These are phyloP conservation scores for Oryzaephilus surinamensis DNA, from an alignment of 1,140 invertebrate genomes.

Conservation along the genomic window DNA sequence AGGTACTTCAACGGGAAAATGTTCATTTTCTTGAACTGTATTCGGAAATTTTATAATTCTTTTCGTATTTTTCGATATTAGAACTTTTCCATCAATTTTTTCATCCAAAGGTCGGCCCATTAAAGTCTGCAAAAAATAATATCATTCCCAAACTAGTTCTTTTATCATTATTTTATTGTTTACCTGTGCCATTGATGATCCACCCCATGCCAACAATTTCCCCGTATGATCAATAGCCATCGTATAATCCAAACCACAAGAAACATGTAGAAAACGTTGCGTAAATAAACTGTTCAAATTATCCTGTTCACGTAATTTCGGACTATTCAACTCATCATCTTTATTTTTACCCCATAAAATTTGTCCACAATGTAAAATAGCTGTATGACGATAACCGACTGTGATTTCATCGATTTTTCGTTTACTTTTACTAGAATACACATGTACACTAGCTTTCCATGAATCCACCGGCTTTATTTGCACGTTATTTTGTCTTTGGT, in stretches of 20 bases:
- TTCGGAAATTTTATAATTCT: conserved; percentile 40
- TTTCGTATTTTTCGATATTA: conserved; percentile 41
- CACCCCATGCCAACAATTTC: conserved; percentile 52
- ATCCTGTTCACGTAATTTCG: conserved; percentile 27
- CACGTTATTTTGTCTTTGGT: conserved; percentile 23
- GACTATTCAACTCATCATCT: conserved; percentile 29
- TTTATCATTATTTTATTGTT: conserved; percentile 1
- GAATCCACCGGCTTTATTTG: conserved; percentile 22
- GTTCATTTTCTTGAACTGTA: conserved; percentile 22
- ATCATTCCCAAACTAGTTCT: not conserved
- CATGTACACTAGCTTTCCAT: conserved; percentile 27
- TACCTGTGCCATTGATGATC: conserved; percentile 49
- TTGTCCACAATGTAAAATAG: conserved; percentile 28
- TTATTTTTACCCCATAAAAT: conserved; percentile 31
- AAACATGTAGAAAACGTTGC: conserved; percentile 38
- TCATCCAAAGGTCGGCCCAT: conserved; percentile 35
- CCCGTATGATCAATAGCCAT: conserved; percentile 48
- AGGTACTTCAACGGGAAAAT: conserved; percentile 32
- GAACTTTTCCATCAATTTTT: conserved; percentile 37
- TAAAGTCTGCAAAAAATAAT: conserved; percentile 28
- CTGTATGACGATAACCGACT: conserved; percentile 28
- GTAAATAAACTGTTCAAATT: conserved; percentile 21
- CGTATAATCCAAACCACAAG: conserved; percentile 62
- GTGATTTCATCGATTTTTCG: conserved; percentile 30
- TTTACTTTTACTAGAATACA: conserved; percentile 24